Evolutionary conservation across 2,888 invertebrate genomes (phyloP), one percentile per base, ranked within the genome.

Genomic region (Agrotis clavis): DNA sequence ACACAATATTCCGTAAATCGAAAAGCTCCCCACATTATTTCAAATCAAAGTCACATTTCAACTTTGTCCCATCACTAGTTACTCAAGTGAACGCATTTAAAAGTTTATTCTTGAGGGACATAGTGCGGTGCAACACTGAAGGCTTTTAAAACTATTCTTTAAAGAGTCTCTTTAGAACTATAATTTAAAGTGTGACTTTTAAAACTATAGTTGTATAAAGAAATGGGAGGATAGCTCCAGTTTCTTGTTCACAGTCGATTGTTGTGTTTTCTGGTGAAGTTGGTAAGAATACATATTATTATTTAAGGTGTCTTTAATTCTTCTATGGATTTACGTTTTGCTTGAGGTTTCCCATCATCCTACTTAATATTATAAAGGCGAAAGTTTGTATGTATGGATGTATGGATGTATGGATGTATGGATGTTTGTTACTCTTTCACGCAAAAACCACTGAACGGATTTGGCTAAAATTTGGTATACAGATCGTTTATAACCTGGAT

Each of bases 151-250:
- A 77, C 73, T 67, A 69, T 57, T 59, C 25, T 51, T n/a, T 62
- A 66, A 54, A 80, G 61, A 47, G 30, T 19, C 19, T 53, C 67
- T 79, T 78, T 67, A 57, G 54, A 79, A 79, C 76, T 51, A 61
- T 54, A 61, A 21, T 53, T 77, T 30, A 67, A 57, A 78, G 47
- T 62, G 51, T 30, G 48, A 64, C 61, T 68, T 77, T 68, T 62
- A 56, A 57, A 71, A 75, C 19, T 56, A 19, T 59, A 54, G 63
- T 47, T 53, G 60, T 62, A 47, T 11, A 56, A 53, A 69, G 35
- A 74, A 41, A 48, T 71, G 19, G 7, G 41, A 25, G 13, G 13
- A 11, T 7, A 60, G 45, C 45, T 67, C n/a, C 47, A 21, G 47
- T 50, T 67, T 45, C 5, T 56, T 56, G 54, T 51, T 41, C 14